Conservation (phyloP, 2,888 invertebrate species). For the Tetropium fuscum region DNA sequence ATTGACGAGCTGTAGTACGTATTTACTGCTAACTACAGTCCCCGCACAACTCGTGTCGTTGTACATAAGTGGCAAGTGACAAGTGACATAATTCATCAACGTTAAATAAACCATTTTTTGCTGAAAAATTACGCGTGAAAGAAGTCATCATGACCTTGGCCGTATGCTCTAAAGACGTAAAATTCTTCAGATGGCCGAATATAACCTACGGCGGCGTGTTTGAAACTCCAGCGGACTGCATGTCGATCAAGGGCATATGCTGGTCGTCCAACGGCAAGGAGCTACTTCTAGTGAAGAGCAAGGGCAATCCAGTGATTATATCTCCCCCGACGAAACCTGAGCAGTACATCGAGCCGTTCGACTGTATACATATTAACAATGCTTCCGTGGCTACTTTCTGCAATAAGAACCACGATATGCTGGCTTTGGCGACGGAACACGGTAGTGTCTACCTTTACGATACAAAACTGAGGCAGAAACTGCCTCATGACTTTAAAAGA, state of each 20-base stretch:
- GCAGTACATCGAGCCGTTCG: conserved; percentile 31
- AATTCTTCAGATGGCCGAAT: conserved; percentile 69
- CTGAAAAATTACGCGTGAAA: conserved; percentile 7
- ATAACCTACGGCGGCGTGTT: conserved; percentile 57
- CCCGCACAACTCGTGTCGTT: too few species aligned
- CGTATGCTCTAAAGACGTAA: conserved; percentile 69
- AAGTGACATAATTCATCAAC: too few species aligned
- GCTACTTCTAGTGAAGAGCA: conserved; percentile 50
- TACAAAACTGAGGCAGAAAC: conserved; percentile 16
- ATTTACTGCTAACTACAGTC: too few species aligned
- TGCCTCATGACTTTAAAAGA: conserved; percentile 14
- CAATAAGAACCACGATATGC: conserved; percentile 41
- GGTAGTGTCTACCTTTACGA: conserved; percentile 54
- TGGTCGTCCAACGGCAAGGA: conserved; percentile 57
- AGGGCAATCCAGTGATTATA: conserved; percentile 48
- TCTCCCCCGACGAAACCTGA: conserved; percentile 35
- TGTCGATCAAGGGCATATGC: conserved; percentile 52
- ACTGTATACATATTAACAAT: conserved; percentile 34
- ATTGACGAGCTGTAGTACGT: too few species aligned
- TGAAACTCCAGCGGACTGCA: conserved; percentile 47
- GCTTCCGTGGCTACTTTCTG: conserved; percentile 49
- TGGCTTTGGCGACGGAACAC: conserved; percentile 51
- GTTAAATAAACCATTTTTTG: neutral
- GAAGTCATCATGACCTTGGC: conserved; percentile 68
- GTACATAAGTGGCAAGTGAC: too few species aligned